Conservation (phyloP, 2,113 vertebrate species). For the Thymallus thymallus region DNA sequence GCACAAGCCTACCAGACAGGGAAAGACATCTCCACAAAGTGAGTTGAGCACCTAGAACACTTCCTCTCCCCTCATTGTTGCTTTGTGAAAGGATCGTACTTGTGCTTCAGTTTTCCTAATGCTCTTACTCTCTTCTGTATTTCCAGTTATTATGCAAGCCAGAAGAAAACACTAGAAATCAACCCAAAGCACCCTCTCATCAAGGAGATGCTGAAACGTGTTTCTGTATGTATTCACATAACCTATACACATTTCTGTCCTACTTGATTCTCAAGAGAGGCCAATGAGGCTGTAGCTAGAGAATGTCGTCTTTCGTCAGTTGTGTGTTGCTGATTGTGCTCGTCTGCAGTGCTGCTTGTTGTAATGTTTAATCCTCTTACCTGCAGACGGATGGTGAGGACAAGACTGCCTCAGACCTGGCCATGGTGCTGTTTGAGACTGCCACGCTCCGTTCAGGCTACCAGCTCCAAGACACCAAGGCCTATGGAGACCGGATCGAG, state of each 20-base stretch:
- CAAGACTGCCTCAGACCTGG: conserved; percentile 91
- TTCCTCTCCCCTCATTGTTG: background rate
- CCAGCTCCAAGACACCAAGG: conserved; percentile 91
- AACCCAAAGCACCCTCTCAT: conserved; percentile 96
- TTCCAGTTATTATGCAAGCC: conserved; percentile 92
- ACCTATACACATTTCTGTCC: background rate
- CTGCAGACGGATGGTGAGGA: conserved; percentile 86
- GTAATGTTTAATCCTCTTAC: background rate
- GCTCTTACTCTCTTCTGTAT: background rate
- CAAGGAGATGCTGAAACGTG: conserved; percentile 89
- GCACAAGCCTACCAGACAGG: conserved; percentile 98
- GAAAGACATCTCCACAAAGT: conserved; percentile 99
- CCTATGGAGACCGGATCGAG: conserved; percentile 94
- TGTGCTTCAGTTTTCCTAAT: background rate
- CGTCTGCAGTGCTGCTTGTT: background rate
- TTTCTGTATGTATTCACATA: conserved; percentile 75
- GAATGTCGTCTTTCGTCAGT: background rate
- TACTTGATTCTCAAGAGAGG: background rate
- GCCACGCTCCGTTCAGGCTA: conserved; percentile 95
- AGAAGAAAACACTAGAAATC: conserved; percentile 98
- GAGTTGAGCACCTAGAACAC: conserved; percentile 34
- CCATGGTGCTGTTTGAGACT: conserved; percentile 92
- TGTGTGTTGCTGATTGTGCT: too few species aligned
- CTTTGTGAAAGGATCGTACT: background rate
- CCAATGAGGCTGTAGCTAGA: background rate